Base-by-base conservation (phyloP, 2,888 invertebrate species). In the Drosophila austrosaltans region DNA sequence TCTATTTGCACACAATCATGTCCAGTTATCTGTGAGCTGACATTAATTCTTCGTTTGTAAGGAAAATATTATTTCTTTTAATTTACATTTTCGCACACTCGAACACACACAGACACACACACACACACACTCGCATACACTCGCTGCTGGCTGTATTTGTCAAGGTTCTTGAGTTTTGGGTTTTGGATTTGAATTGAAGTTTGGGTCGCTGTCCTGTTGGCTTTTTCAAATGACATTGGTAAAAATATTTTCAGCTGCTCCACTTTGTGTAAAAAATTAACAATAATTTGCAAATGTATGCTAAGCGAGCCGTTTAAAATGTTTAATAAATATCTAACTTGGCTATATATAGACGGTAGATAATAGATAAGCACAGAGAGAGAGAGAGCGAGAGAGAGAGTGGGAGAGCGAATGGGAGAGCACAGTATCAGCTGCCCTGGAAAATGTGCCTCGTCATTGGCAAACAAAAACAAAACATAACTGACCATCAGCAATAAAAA, bases 381-480 rank as follows among this genome's bases (percentile, higher is more conserved):
- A 40, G 30, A 28, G 28, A 40, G 22, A 53, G 30, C 12, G 8
- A 44, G 36, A 61, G 48, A 16, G 48, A 44, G 36, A 61, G 42
- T 16, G 53, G 30, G 25, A 65, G 66, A 42, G 62, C 40, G 28
- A 16, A 57, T 32, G 53, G 10, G 39, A 16, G 8, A 25, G 32
- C 56, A 56, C 40, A 62, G 63, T 25, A 48, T 48, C 63, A 66
- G 69, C 59, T 79, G 75, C 65, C 63, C 83, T 74, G 89, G 84
- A 81, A 88, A 83, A 83, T 75, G 72, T 72, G 82, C 78, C 16
- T 39, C 60, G 81, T 83, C 82, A 83, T 81, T 57, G 62, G 56
- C 84, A 84, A 79, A 86, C 76, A 81, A 75, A 87, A 89, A 86
- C 76, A 81, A 75, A 87, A 89, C 75, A 84, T 56, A 89, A 78